Conservation (phyloP, 2,888 invertebrate species). For the Chromoteleia sp. region DNA sequence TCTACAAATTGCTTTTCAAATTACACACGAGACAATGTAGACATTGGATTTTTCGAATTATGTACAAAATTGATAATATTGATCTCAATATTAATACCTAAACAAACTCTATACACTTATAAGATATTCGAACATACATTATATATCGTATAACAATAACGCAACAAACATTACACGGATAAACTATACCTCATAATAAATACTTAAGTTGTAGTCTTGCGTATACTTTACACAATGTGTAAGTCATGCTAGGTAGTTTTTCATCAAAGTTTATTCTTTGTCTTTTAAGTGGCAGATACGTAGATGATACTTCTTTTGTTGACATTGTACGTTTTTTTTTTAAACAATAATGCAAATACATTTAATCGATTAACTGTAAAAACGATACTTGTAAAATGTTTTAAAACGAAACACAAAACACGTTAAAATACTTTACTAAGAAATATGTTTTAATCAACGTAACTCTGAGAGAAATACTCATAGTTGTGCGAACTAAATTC, state of each 20-base stretch:
- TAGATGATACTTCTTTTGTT: not conserved
- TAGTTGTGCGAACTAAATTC: no score
- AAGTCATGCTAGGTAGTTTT: conserved; percentile 38
- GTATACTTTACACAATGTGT: conserved; percentile 22
- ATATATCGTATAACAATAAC: conserved; percentile 28
- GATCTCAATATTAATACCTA: conserved; percentile 25
- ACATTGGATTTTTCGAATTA: no score
- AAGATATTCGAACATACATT: not conserved
- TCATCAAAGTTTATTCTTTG: conserved; percentile 12
- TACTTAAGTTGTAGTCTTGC: conserved; percentile 12
- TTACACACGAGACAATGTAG: no score
- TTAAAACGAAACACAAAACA: no score
- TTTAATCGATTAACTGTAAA: no score
- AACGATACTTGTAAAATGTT: no score
- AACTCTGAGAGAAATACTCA: no score
- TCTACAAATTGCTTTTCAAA: no score
- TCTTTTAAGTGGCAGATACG: not conserved
- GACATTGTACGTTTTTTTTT: not conserved
- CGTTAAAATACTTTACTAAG: no score
- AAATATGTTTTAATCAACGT: no score
- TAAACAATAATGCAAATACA: not conserved
- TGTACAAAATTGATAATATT: conserved; percentile 17
- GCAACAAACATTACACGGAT: conserved; percentile 20
- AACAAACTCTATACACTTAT: conserved; percentile 8
- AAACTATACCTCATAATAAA: conserved; percentile 45